Base-by-base conservation (phyloP, 2,797 vertebrate species). In the Onychomys leucogaster region DNA sequence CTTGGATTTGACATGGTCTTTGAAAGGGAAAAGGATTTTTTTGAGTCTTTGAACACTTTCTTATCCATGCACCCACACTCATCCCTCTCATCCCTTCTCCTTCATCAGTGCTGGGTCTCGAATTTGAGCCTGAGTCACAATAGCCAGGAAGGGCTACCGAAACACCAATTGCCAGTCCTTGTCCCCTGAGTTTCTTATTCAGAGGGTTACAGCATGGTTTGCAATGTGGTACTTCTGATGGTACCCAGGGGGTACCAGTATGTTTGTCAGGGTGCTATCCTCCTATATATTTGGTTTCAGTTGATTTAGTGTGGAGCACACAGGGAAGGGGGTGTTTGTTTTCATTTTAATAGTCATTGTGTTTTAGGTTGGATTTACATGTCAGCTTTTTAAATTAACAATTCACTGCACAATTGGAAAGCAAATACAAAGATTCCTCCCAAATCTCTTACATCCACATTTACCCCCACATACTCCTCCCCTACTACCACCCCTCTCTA, bases 11-110 rank as follows among this genome's bases (percentile, higher is more conserved):
- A 32, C 16, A 29, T 37, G 37, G 6, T 71, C 27, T 32, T n/a
- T 75, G 6, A 88, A 69, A 12, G 37, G 0, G 0, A 37, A 7
- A 7, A 32, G 80, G 27, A 23, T 52, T 19, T 1, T 27, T 21
- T 78, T 59, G 57, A 61, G 65, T 14, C 69, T 96, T 37, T 37
- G 32, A 16, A 25, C 19, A 25, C 4, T 78, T 32, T 41, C 29
- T 55, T 59, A 32, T 61, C 3, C 9, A 32, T 37, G 37, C 12
- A 19, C 11, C 57, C 19, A 63, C 6, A 5, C 3, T 1, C 1
- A 1, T 6, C 19, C 3, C 10, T 5, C 3, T 1, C 1, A 1
- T 6, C 19, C 3, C 10, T 5, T 71, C 27, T 94, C 25, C 78
- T 76, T 12, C 23, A 16, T 32, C 25, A 41, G 13, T 25, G 23